These are phyloP conservation scores for Oreonectes daqikongensis DNA, from an alignment of 2,797 vertebrate genomes.

Conservation along the genomic window DNA sequence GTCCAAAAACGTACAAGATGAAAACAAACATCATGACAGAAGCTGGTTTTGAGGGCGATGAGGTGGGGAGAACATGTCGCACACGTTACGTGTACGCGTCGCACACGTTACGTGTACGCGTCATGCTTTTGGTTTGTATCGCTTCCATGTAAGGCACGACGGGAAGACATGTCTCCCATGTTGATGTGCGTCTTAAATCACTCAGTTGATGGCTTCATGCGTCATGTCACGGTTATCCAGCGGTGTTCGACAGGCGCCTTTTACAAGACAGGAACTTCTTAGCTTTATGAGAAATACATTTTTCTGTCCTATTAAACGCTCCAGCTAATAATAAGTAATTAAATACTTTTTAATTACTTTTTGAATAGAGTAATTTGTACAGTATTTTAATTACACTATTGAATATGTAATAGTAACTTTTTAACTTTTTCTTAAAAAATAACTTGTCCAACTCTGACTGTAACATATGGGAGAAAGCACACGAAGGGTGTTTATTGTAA, in stretches of 20 bases:
- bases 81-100: constrained; percentile 3
- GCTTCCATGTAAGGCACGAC: constrained; percentile 76
- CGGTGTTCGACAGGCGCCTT: constrained; percentile 64
- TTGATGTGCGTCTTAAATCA: constrained; percentile 72
- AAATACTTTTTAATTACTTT: too few relatives aligned
- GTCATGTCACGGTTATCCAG: constrained; percentile 23
- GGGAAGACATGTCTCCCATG: constrained; percentile 62
- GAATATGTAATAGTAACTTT: too few relatives aligned
- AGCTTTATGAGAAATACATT: constrained; percentile 72
- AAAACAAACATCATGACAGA: constrained; percentile 44
- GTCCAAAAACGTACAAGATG: constrained; percentile 25
- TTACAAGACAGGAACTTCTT: constrained; percentile 69
- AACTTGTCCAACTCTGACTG: too few relatives aligned
- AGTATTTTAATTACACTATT: too few relatives aligned
- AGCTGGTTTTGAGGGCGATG: constrained; percentile 15
- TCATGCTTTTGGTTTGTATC: constrained; percentile 57
- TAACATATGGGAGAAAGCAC: constrained; percentile 49
- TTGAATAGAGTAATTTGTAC: too few relatives aligned
- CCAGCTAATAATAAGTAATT: too few relatives aligned
- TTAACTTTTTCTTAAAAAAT: too few relatives aligned
- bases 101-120: neutral
- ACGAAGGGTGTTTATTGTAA: constrained; percentile 47
- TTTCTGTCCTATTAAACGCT: constrained; percentile 72
- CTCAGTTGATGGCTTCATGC: constrained; percentile 55
- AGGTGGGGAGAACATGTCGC: neutral